These are phyloP conservation scores for Trichosurus vulpecula DNA, from an alignment of 2,797 vertebrate genomes.

Conservation along the genomic window DNA sequence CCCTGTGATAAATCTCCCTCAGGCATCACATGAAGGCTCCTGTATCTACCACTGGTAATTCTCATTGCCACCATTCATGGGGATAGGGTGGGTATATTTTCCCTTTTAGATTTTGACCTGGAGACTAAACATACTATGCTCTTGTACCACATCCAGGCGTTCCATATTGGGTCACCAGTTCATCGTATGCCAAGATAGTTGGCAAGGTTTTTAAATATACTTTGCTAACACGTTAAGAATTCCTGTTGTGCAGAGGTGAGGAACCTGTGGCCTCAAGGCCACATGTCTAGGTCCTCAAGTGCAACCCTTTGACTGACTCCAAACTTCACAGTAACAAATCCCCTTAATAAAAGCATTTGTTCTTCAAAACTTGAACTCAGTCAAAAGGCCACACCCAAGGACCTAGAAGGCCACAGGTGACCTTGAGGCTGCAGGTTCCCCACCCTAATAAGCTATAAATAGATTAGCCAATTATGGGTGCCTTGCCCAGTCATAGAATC, in stretches of 20 bases:
- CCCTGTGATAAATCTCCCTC: background rate
- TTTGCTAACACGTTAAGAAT: background rate
- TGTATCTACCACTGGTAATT: background rate
- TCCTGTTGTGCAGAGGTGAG: background rate
- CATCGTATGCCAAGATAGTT: background rate
- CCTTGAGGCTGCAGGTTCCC: no score
- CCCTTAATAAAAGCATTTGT: no score
- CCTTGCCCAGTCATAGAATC: background rate
- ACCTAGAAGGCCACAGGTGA: no score
- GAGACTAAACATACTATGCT: background rate
- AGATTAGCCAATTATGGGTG: background rate
- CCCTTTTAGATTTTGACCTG: background rate
- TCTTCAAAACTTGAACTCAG: no score
- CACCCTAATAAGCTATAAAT: background rate
- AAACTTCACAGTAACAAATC: no score
- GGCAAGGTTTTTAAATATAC: background rate
- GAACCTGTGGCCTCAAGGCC: no score
- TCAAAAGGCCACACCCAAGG: no score
- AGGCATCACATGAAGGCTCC: background rate
- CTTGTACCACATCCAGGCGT: background rate
- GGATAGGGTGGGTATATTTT: background rate
- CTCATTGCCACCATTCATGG: background rate
- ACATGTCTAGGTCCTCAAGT: no score
- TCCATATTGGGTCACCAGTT: background rate
- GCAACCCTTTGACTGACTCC: no score